Evolutionary conservation across 1,140 invertebrate species (phyloP).

Genomic region (Drosophila yakuba): DNA sequence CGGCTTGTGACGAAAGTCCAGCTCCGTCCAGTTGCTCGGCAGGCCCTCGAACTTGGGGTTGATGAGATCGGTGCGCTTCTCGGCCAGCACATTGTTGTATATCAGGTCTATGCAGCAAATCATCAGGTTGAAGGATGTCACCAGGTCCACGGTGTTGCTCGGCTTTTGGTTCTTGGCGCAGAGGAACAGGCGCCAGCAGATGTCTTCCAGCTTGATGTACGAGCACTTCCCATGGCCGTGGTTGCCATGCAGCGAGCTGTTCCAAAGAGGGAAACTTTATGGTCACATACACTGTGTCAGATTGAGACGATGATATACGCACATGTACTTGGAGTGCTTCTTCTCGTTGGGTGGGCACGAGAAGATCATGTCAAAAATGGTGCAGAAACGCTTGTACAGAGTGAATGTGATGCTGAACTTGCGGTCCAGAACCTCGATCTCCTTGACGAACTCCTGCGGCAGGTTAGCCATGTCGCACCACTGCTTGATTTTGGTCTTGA

Average conservation of each 20-base stretch:
- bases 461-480: slow-evolving; percentile 98
- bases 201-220: slow-evolving; percentile 93
- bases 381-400: slow-evolving; percentile 96
- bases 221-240: slow-evolving; percentile 84
- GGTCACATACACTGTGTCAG: too few species aligned
- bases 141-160: slow-evolving; percentile 94
- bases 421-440: slow-evolving; percentile 94
- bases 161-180: slow-evolving; percentile 94
- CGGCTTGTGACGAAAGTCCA: slow-evolving; percentile 88
- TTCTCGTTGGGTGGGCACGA: slow-evolving; percentile 87
- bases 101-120: slow-evolving; percentile 96
- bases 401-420: slow-evolving; percentile 98
- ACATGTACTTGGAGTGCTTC: slow-evolving; percentile 90
- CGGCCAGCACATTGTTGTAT: slow-evolving; percentile 93
- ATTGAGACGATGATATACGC: slow-evolving; percentile 1
- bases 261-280: slow-evolving; percentile 85
- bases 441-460: slow-evolving; percentile 92
- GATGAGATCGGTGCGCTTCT: slow-evolving; percentile 92
- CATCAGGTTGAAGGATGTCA: slow-evolving; percentile 97
- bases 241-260: slow-evolving; percentile 86
- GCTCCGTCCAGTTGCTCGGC: slow-evolving; percentile 89
- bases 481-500: slow-evolving; percentile 97
- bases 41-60: slow-evolving; percentile 93
- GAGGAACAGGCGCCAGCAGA: slow-evolving; percentile 97
- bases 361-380: slow-evolving; percentile 94